Percentiles rank a stretch among this genome's conserved stretches.
Evolutionary conservation across 1,140 invertebrate species (phyloP).

Genomic region (Thalassaphorura encarpata): DNA sequence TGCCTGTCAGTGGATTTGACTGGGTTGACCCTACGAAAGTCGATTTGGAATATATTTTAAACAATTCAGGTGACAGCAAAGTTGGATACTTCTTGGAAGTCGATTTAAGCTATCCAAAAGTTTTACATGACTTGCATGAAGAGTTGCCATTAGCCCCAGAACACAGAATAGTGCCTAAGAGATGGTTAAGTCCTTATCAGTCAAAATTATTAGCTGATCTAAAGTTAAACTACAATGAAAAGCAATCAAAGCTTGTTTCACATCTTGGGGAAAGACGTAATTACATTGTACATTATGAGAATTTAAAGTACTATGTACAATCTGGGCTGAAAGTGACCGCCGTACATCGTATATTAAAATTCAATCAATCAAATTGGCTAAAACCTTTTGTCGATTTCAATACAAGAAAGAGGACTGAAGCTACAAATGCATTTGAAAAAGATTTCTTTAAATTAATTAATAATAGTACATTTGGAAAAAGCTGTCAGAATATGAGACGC

Average conservation of each 20-base stretch:
- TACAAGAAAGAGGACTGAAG: slow-evolving; percentile 34
- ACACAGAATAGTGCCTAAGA: background rate
- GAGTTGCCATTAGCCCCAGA: slow-evolving; percentile 32
- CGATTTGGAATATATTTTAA: slow-evolving; percentile 11
- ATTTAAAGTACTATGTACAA: slow-evolving; percentile 42
- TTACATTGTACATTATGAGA: slow-evolving; percentile 44
- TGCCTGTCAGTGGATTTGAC: slow-evolving; percentile 28
- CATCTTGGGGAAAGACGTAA: slow-evolving; percentile 35
- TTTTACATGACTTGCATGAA: slow-evolving; percentile 29
- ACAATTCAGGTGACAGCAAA: slow-evolving; percentile 18
- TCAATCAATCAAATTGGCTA: slow-evolving; percentile 43
- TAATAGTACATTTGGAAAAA: slow-evolving; percentile 33
- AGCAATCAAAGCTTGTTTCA: slow-evolving; percentile 27
- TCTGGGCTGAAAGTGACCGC: slow-evolving; percentile 41
- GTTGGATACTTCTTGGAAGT: slow-evolving; percentile 34
- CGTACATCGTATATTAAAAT: slow-evolving; percentile 41
- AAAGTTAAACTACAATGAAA: background rate
- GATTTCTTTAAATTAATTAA: slow-evolving; percentile 35
- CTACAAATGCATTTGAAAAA: slow-evolving; percentile 30
- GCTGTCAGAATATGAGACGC: slow-evolving; percentile 33
- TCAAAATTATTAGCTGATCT: background rate
- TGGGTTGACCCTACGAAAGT: slow-evolving; percentile 16
- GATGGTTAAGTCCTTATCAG: slow-evolving; percentile 5
- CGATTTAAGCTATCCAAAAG: slow-evolving; percentile 32
- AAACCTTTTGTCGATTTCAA: slow-evolving; percentile 41